phyloP scores from a whole-genome alignment of 64 coral and sea anemone species.

The Stylophora pistillata region DNA sequence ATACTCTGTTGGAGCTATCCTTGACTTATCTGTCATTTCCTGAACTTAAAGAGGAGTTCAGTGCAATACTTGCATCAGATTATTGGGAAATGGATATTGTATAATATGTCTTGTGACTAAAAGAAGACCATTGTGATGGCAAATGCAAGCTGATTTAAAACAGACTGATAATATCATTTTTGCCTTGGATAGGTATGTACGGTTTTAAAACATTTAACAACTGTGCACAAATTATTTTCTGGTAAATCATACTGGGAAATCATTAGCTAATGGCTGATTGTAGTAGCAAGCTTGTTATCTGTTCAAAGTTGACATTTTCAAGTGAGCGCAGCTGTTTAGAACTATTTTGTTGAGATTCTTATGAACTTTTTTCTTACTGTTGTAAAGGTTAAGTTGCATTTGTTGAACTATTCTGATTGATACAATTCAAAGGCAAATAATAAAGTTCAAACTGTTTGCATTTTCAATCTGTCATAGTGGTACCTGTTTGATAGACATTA shows the following conservation, averaged over 20 bases:
- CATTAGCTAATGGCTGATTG: too few relatives aligned
- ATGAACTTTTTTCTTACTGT: background rate
- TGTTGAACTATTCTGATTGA: background rate
- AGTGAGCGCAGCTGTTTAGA: background rate
- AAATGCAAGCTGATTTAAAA: too few relatives aligned
- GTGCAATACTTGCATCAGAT: constrained; percentile 30
- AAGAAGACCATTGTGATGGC: background rate
- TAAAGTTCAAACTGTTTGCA: background rate
- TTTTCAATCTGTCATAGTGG: background rate
- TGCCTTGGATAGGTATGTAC: too few relatives aligned
- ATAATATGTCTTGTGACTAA: background rate
- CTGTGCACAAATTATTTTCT: too few relatives aligned
- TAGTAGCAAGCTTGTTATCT: too few relatives aligned
- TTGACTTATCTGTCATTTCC: constrained; percentile 71
- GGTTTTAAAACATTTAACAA: too few relatives aligned
- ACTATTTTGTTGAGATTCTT: background rate
- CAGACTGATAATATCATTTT: too few relatives aligned
- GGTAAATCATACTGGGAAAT: too few relatives aligned
- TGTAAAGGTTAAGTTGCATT: background rate
- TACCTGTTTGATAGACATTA: background rate
- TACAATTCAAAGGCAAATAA: too few relatives aligned
- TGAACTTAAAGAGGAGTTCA: constrained; percentile 65
- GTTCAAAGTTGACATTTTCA: background rate
- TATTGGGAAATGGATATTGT: constrained; percentile 52
- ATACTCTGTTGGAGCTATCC: constrained; percentile 55